Evolutionary conservation across 2,113 vertebrate species (phyloP), one percentile per base, ranked within the genome.

Genomic region (Poeciliopsis turrubarensis): DNA sequence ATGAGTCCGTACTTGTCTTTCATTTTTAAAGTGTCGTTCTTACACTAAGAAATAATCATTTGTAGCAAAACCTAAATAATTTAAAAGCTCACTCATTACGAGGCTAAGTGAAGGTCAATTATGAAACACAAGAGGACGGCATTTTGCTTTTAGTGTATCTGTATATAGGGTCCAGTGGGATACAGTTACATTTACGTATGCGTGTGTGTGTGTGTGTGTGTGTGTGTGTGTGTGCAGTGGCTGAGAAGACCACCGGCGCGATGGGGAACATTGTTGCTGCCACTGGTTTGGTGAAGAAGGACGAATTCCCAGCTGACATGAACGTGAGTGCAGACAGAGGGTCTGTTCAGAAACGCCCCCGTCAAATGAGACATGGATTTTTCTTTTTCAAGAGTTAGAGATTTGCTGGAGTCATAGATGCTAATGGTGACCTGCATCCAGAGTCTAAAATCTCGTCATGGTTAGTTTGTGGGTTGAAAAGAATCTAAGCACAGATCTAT

Each of bases 241-340:
- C 98, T 75, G 98, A 99, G 94, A 99, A 96, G 91, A 98, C 97
- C 17, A 97, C 96, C 0, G 98, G 97, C 65, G 98, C 97, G 0
- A 94, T 98, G 0, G 98, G 97, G 72, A 99, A 98, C 91, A 98
- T 99, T 0, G 98, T 95, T 0, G 97, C 97, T 0, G 98, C 97
- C 84, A 98, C 98, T 0, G 98, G 98, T 62, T 93, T 99, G 86
- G 94, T 95, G 92, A 99, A 98, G 91, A 99, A 96, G 86, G 97
- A 99, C 51, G 98, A 99, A 32, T 98, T 98, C 89, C 97, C 97
- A 9, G 73, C 95, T 0, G 97, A 98, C 89, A 92, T 99, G 90
- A 99, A 98, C 86, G 98, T 98, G 92, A 87, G 95, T 88, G 41
- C 15, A 86, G 95, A 82, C 15, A 86, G 95, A 82, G 51, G 17